Conservation (phyloP, 2,888 invertebrate species). For the Melanargia galathea region DNA sequence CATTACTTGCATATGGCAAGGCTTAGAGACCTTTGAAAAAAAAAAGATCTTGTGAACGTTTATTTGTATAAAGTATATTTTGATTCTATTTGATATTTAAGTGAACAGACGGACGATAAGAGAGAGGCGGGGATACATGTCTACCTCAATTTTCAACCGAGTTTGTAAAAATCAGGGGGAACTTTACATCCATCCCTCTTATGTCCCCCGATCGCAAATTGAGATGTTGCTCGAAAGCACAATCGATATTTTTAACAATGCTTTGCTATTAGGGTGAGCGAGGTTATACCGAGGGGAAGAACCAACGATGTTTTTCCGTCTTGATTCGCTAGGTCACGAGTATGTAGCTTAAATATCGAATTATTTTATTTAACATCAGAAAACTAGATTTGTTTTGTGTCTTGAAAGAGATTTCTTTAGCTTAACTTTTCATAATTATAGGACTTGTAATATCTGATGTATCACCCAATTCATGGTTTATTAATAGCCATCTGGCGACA, state of each 20-base stretch:
- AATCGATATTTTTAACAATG: slow-evolving; percentile 43
- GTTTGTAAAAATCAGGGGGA: slow-evolving; percentile 23
- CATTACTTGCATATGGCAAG: too few species aligned
- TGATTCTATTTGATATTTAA: slow-evolving; percentile 7
- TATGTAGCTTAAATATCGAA: background rate
- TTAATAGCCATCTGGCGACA: too few species aligned
- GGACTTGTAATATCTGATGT: too few species aligned
- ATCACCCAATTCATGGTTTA: too few species aligned
- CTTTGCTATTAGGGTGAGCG: slow-evolving; percentile 44
- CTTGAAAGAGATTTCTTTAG: too few species aligned
- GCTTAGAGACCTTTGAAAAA: slow-evolving; percentile 5
- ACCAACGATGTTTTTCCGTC: slow-evolving; percentile 37
- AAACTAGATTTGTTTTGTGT: too few species aligned
- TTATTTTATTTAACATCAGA: background rate
- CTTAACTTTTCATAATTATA: too few species aligned
- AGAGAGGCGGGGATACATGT: background rate
- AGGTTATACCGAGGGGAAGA: slow-evolving; percentile 34
- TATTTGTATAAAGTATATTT: slow-evolving; percentile 10
- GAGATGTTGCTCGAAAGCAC: slow-evolving; percentile 41
- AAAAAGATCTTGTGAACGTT: slow-evolving; percentile 7
- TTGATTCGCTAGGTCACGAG: background rate
- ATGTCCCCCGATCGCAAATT: slow-evolving; percentile 38
- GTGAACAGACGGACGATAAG: slow-evolving; percentile 10
- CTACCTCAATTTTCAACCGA: slow-evolving; percentile 16
- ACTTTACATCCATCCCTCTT: slow-evolving; percentile 37